Percentiles rank a stretch among this genome's conserved stretches.
Evolutionary conservation across 2,113 vertebrate species (phyloP).

Genomic region (Siniperca knerii): DNA sequence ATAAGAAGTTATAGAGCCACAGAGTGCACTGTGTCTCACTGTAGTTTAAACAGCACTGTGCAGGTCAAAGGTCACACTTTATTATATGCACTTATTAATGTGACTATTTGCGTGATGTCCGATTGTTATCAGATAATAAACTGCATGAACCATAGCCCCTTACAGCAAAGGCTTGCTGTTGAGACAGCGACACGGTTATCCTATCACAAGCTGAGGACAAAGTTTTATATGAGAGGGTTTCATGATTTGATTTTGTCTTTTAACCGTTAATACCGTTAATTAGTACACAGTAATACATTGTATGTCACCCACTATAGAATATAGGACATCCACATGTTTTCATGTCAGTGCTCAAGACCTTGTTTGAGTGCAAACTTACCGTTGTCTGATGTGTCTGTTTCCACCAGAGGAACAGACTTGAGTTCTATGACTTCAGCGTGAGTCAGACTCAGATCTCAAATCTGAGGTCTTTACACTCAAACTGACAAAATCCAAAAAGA

Average conservation of each 20-base stretch:
- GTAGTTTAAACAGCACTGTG: slow-evolving; percentile 18
- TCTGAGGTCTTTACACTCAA: too few species aligned
- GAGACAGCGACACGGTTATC: neutral
- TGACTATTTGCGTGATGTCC: neutral
- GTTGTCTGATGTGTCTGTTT: neutral
- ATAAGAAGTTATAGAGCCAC: slow-evolving; percentile 36
- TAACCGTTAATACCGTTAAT: neutral
- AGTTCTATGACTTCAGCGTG: too few species aligned
- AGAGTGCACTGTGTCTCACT: slow-evolving; percentile 7
- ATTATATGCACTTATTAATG: neutral
- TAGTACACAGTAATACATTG: neutral
- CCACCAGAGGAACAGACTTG: too few species aligned
- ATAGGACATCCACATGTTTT: too few species aligned
- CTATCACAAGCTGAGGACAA: slow-evolving; percentile 4
- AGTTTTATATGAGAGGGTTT: neutral
- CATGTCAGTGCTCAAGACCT: neutral
- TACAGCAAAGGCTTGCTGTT: neutral
- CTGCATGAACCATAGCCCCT: neutral
- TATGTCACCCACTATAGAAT: neutral
- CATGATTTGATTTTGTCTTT: neutral
- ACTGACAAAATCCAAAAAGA: too few species aligned
- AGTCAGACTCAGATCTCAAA: too few species aligned
- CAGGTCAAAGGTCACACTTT: slow-evolving; percentile 7
- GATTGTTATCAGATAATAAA: slow-evolving; percentile 7
- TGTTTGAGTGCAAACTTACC: neutral